Evolutionary conservation across 2,888 invertebrate genomes (phyloP).

Genomic region (Cryptophagus acutangulus): DNA sequence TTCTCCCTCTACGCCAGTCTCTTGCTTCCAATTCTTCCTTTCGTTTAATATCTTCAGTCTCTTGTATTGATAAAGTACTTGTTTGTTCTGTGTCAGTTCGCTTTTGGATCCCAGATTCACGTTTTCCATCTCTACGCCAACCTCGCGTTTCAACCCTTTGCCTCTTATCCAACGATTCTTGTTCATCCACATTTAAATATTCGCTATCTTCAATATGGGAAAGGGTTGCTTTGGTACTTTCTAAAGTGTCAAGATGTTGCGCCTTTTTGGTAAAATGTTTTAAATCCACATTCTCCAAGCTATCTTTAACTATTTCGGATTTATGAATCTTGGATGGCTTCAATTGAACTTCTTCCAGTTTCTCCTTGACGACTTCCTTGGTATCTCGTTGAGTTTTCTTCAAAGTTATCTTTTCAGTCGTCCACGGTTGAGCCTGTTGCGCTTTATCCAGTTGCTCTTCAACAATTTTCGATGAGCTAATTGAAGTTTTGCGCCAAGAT

Average conservation of each 20-base stretch:
- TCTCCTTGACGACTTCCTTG: conserved; percentile 40
- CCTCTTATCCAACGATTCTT: conserved; percentile 29
- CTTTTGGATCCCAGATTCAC: conserved; percentile 13
- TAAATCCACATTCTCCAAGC: too few relatives aligned
- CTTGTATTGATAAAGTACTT: conserved; percentile 39
- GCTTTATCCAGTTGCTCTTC: conserved; percentile 26
- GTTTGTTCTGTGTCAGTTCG: conserved; percentile 25
- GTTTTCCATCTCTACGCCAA: conserved; percentile 6
- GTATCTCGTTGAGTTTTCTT: conserved; percentile 47
- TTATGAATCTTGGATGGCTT: conserved; percentile 28
- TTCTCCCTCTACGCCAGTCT: conserved; percentile 28
- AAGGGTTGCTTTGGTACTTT: conserved; percentile 10
- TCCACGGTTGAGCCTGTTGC: conserved; percentile 54
- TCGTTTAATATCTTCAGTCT: conserved; percentile 25
- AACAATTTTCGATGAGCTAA: conserved; percentile 15
- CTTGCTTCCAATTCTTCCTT: conserved; percentile 20
- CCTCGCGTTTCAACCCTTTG: conserved; percentile 6
- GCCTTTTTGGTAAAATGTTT: too few relatives aligned
- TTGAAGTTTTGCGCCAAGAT: conserved; percentile 13
- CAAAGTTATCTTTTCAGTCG: conserved; percentile 58
- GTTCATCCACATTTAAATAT: not conserved
- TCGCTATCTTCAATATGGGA: conserved; percentile 19
- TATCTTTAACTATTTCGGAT: conserved; percentile 44
- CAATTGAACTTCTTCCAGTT: conserved; percentile 25
- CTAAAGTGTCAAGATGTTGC: conserved; percentile 6